phyloP scores from a whole-genome alignment of 2,888 invertebrate species.

The Scaptomyza flava region DNA sequence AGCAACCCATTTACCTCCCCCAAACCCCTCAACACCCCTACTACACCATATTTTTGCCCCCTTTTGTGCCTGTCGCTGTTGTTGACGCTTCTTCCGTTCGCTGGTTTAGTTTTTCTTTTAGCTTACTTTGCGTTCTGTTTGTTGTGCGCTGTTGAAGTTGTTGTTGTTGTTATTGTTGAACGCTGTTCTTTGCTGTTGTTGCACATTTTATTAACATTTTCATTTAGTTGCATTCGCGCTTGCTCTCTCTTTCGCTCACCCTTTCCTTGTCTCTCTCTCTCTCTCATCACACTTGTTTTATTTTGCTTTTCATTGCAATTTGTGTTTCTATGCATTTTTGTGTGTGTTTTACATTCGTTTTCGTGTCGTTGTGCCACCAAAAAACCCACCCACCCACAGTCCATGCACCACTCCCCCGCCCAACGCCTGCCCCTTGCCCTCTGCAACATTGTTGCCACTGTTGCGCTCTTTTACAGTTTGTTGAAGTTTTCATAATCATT shows the following conservation, averaged over 20 bases:
- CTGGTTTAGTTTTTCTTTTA: conserved; percentile 76
- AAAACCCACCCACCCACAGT: conserved; percentile 30
- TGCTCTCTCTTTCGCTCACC: conserved; percentile 19
- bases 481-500: conserved; percentile 76
- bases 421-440: conserved; percentile 6
- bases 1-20: neutral
- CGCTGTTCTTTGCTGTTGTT: conserved; percentile 44
- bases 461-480: conserved; percentile 75
- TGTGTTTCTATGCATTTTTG: conserved; percentile 78
- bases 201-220: conserved; percentile 76
- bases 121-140: conserved; percentile 63
- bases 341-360: conserved; percentile 79
- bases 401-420: neutral
- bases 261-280: conserved; percentile 4
- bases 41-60: neutral
- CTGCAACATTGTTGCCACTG: conserved; percentile 62
- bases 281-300: conserved; percentile 38
- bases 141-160: conserved; percentile 38
- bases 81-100: conserved; percentile 75
- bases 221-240: conserved; percentile 63
- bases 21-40: neutral
- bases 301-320: conserved; percentile 78
- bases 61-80: conserved; percentile 39
- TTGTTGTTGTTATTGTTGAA: conserved; percentile 14
- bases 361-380: conserved; percentile 55